These are phyloP conservation scores for Drosophila gaucha DNA, from an alignment of 2,888 invertebrate species.

Conservation along the genomic window DNA sequence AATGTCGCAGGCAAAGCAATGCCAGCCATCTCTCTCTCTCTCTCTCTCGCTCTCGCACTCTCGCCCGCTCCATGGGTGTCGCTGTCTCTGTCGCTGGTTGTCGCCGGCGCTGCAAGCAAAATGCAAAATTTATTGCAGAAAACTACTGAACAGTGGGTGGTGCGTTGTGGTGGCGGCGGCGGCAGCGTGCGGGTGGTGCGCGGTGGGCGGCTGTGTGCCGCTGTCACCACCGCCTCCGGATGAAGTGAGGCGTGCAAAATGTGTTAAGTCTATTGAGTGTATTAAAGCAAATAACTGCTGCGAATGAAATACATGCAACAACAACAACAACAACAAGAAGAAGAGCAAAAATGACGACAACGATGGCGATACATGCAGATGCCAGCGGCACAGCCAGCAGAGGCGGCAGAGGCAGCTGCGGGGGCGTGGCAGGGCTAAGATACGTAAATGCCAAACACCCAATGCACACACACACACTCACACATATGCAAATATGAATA, in stretches of 20 bases:
- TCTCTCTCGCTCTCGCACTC: neutral
- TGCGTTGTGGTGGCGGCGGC: slow-evolving; percentile 9
- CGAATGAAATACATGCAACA: slow-evolving; percentile 71
- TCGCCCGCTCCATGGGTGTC: neutral
- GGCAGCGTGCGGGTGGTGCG: slow-evolving; percentile 7
- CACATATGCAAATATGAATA: slow-evolving; percentile 74
- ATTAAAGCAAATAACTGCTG: slow-evolving; percentile 79
- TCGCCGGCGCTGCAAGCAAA: slow-evolving; percentile 66
- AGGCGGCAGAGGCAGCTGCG: neutral
- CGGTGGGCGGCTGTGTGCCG: slow-evolving; percentile 6
- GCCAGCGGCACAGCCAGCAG: slow-evolving; percentile 20
- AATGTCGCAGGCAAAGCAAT: slow-evolving; percentile 44
- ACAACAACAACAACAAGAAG: slow-evolving; percentile 21
- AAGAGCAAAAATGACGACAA: slow-evolving; percentile 6
- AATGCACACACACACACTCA: slow-evolving; percentile 14
- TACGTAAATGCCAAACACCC: slow-evolving; percentile 61
- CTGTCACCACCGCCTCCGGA: slow-evolving; percentile 23
- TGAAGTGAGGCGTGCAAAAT: slow-evolving; percentile 72
- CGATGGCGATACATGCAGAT: slow-evolving; percentile 45
- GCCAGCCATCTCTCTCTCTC: slow-evolving; percentile 9
- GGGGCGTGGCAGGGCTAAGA: slow-evolving; percentile 36
- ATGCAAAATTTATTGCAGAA: slow-evolving; percentile 77
- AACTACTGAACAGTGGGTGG: slow-evolving; percentile 65
- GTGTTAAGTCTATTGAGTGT: slow-evolving; percentile 79
- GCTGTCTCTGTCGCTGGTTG: slow-evolving; percentile 25